Conservation (phyloP, 2,888 invertebrate genomes). For the Chrysotoxum bicinctum region DNA sequence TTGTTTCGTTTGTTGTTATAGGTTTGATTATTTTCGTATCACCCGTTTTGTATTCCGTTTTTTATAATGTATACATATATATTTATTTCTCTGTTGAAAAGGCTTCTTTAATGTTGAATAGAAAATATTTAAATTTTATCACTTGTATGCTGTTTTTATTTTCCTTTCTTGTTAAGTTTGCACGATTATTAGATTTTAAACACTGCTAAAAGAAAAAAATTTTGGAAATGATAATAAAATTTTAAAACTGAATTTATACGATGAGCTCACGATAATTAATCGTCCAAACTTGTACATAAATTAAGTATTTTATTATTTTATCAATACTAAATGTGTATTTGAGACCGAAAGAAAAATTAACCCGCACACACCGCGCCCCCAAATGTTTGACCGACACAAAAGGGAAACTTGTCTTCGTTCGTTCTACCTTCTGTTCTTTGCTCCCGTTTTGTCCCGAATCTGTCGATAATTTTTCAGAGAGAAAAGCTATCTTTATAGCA, state of each 20-base stretch:
- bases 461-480: slow-evolving; percentile 26
- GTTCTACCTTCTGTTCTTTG: slow-evolving; percentile 16
- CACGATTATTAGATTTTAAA: slow-evolving; percentile 36
- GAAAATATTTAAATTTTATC: slow-evolving; percentile 14
- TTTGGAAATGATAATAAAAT: neutral
- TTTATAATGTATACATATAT: neutral
- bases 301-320: neutral
- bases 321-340: slow-evolving; percentile 12
- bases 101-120: neutral
- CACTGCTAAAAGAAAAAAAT: slow-evolving; percentile 31
- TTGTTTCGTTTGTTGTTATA: slow-evolving; percentile 17
- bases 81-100: neutral
- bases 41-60: slow-evolving; percentile 33
- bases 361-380: slow-evolving; percentile 59
- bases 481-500: slow-evolving; percentile 29
- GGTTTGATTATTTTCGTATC: slow-evolving; percentile 23
- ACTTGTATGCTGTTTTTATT: slow-evolving; percentile 11
- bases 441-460: slow-evolving; percentile 42
- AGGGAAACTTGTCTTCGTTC: slow-evolving; percentile 39
- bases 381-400: slow-evolving; percentile 40
- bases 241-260: neutral
- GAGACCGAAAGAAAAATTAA: slow-evolving; percentile 14
- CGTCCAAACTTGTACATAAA: neutral
- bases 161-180: slow-evolving; percentile 34
- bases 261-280: neutral